These are phyloP conservation scores for Boulengeromyrus knoepffleri DNA, from an alignment of 2,113 vertebrate species.

Conservation along the genomic window DNA sequence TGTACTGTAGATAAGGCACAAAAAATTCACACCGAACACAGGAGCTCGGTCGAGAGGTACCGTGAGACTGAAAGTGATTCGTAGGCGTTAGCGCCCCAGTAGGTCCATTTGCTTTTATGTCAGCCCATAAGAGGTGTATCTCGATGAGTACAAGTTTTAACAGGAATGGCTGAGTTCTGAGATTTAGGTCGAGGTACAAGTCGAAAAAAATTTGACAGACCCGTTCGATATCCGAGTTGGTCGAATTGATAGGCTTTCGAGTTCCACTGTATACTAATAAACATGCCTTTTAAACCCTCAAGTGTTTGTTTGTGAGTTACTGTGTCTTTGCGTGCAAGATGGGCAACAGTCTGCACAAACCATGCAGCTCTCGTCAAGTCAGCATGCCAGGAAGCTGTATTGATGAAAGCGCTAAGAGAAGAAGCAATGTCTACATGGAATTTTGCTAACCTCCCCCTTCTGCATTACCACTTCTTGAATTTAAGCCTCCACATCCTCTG, in stretches of 20 bases:
- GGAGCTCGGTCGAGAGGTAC: too few species aligned
- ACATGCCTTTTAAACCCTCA: not conserved
- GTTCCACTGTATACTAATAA: not conserved
- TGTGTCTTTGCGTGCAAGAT: not conserved
- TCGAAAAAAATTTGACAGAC: too few species aligned
- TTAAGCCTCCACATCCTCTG: not conserved
- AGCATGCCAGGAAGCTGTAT: not conserved
- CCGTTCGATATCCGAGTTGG: too few species aligned
- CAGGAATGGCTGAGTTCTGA: too few species aligned
- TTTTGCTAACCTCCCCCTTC: not conserved
- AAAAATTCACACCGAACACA: too few species aligned
- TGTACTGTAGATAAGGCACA: too few species aligned
- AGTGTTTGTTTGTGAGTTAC: not conserved
- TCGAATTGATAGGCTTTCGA: not conserved
- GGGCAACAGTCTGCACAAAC: not conserved
- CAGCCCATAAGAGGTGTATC: too few species aligned
- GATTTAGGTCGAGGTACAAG: too few species aligned
- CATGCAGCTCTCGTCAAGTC: not conserved
- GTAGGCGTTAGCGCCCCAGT: too few species aligned
- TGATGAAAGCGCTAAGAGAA: not conserved
- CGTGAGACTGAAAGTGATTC: too few species aligned
- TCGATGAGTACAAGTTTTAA: too few species aligned
- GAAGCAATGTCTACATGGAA: not conserved
- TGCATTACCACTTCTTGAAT: not conserved
- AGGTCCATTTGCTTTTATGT: too few species aligned